Conservation (phyloP, 2,888 invertebrate species). For the Phortica okadai region DNA sequence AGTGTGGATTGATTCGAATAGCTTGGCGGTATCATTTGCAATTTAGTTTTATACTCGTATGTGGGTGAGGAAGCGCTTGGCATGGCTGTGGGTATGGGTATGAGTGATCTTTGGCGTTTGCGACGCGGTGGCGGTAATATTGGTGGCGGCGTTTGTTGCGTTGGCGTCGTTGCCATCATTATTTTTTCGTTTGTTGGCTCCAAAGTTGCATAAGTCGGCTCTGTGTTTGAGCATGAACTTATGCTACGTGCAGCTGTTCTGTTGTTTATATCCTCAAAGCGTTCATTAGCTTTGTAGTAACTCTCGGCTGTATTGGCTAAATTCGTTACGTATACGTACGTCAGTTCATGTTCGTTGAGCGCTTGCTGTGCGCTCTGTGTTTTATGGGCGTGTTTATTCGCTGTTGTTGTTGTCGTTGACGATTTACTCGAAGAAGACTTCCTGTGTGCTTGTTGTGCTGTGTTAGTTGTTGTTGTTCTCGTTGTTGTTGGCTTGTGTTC, state of each 20-base stretch:
- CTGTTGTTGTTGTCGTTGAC: constrained; percentile 46
- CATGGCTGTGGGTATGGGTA: constrained; percentile 60
- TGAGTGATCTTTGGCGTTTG: constrained; percentile 72
- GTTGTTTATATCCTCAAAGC: background rate
- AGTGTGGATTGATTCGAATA: constrained; percentile 73
- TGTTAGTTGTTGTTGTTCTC: constrained; percentile 44
- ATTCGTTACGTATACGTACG: constrained; percentile 76
- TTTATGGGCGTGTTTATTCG: constrained; percentile 52
- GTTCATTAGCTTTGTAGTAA: constrained; percentile 29
- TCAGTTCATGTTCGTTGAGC: constrained; percentile 64
- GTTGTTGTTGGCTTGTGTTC: constrained; percentile 36
- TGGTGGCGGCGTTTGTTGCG: constrained; percentile 52
- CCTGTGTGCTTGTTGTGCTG: constrained; percentile 52
- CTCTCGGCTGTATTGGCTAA: constrained; percentile 62
- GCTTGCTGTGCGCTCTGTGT: constrained; percentile 47
- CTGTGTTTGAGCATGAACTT: background rate
- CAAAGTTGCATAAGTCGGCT: constrained; percentile 17
- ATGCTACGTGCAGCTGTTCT: background rate
- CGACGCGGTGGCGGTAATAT: constrained; percentile 73
- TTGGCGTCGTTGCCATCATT: constrained; percentile 27
- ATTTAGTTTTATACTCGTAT: constrained; percentile 65
- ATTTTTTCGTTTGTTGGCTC: background rate
- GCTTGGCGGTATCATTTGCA: constrained; percentile 66
- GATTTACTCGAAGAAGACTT: constrained; percentile 49
- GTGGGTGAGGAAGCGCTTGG: constrained; percentile 40